These are phyloP conservation scores for Halcyon malimbica DNA, from an alignment of 2,113 vertebrate species.

Conservation along the genomic window DNA sequence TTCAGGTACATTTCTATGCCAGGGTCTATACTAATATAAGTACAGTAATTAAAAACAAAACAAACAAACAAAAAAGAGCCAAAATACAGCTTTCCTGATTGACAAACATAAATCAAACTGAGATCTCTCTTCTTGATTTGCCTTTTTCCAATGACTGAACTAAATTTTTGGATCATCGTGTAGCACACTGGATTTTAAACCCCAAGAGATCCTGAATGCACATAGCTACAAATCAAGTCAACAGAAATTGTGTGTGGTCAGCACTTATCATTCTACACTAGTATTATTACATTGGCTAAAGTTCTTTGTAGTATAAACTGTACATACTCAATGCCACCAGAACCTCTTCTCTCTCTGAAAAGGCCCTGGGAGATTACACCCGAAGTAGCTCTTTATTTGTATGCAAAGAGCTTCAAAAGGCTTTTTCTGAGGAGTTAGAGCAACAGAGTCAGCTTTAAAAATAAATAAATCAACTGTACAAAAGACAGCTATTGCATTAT, in stretches of 20 bases:
- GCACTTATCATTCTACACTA: not conserved
- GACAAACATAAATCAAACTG: not conserved
- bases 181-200: not conserved
- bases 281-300: not conserved
- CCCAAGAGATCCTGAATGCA: not conserved
- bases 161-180: not conserved
- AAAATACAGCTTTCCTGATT: not conserved
- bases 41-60: not conserved
- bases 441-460: constrained; percentile 8
- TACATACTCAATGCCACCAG: not conserved
- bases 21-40: not conserved
- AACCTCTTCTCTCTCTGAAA: not conserved
- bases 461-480: not conserved
- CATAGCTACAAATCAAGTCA: not conserved
- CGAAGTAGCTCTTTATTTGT: constrained; percentile 5
- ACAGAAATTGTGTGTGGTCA: constrained; percentile 12
- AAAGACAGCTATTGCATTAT: not conserved
- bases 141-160: not conserved
- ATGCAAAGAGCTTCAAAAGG: not conserved
- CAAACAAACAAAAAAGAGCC: not conserved
- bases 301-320: not conserved
- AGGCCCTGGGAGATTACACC: not conserved
- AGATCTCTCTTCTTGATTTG: not conserved
- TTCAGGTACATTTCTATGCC: not conserved
- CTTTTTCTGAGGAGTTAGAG: not conserved